Evolutionary conservation across 35 echinoderm and acorn worm genomes (phyloP).

Genomic region (Amphiura filiformis): DNA sequence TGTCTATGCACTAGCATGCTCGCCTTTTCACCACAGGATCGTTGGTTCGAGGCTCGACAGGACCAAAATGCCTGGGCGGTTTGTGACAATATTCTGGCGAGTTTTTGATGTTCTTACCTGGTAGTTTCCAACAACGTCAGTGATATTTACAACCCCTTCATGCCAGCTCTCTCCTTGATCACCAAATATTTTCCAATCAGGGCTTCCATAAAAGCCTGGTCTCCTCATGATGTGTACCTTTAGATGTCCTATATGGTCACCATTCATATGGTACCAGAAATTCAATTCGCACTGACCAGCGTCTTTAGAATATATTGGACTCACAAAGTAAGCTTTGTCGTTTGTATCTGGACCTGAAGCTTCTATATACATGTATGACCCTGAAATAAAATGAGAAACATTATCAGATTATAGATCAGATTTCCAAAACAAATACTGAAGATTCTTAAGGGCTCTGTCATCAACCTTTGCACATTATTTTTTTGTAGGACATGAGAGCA

Average conservation of each 20-base stretch:
- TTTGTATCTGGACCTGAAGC: constrained; percentile 27
- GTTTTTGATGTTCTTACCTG: too few species aligned
- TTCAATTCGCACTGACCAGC: constrained; percentile 47
- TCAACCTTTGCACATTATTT: too few species aligned
- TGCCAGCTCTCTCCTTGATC: constrained; percentile 62
- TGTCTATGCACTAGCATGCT: too few species aligned
- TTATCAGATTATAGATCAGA: background rate
- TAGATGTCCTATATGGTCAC: constrained; percentile 50
- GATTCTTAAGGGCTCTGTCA: background rate
- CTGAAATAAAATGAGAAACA: constrained; percentile 27
- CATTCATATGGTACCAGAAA: constrained; percentile 95
- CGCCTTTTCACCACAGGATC: too few species aligned
- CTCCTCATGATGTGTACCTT: constrained; percentile 52
- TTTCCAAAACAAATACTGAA: background rate
- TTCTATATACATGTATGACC: constrained; percentile 85
- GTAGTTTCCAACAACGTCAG: constrained; percentile 49
- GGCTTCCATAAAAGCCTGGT: constrained; percentile 30
- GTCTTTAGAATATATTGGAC: constrained; percentile 54
- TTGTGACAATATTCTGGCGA: too few species aligned
- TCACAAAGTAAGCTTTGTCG: constrained; percentile 53
- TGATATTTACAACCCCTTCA: constrained; percentile 56
- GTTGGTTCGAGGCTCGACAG: too few species aligned
- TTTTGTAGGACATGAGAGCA: too few species aligned
- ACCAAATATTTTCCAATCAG: constrained; percentile 40
- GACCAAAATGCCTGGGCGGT: too few species aligned